phyloP scores from a whole-genome alignment of 2,113 vertebrate genomes.

The Proteles cristata region DNA sequence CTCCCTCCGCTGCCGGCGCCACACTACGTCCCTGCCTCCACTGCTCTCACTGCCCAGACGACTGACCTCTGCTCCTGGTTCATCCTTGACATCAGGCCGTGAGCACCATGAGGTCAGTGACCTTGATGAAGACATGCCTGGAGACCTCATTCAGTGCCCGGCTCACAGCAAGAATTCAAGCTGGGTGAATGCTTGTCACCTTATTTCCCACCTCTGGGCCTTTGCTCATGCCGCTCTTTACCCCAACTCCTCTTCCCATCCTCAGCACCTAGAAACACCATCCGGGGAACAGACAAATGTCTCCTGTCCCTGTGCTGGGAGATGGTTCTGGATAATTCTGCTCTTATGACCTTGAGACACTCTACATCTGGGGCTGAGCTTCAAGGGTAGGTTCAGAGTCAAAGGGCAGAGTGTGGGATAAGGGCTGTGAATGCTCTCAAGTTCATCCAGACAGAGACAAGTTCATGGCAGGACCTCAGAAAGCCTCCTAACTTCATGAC shows the following conservation, averaged over 20 bases:
- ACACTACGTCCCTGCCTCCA: accelerated
- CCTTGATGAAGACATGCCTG: background rate
- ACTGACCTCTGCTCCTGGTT: background rate
- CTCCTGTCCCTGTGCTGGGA: background rate
- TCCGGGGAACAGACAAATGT: background rate
- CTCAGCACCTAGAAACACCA: background rate
- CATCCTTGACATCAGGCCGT: background rate
- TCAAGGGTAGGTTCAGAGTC: background rate
- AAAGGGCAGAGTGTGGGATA: background rate
- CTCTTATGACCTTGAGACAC: background rate
- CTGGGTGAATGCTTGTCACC: background rate
- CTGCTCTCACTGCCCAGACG: accelerated
- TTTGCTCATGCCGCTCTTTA: background rate
- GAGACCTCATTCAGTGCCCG: background rate
- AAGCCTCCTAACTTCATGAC: background rate
- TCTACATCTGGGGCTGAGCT: background rate
- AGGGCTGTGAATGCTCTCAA: background rate
- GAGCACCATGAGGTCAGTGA: background rate
- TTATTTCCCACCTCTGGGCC: background rate
- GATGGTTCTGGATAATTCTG: background rate
- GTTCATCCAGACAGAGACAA: background rate
- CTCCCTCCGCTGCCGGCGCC: background rate
- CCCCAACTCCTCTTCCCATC: background rate
- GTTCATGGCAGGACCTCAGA: background rate
- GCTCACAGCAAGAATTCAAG: background rate